Percentiles rank a stretch among this genome's conserved stretches.
phyloP scores from a whole-genome alignment of 2,888 invertebrate species.

The Rotaria macrura region DNA sequence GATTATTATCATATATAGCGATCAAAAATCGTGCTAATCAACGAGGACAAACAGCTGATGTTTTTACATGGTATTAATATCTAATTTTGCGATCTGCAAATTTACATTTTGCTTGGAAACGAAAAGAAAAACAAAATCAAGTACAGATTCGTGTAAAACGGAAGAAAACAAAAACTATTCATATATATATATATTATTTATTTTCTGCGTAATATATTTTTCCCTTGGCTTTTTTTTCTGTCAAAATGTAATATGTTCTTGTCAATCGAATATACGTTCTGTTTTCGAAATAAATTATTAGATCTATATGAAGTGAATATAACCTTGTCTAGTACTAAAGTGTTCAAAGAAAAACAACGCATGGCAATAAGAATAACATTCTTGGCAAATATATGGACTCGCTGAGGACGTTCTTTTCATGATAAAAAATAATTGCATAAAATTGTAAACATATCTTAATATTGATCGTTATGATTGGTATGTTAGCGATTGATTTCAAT shows the following conservation, averaged over 20 bases:
- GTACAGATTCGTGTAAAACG: too few relatives aligned
- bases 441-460: too few relatives aligned
- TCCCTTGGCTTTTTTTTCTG: not conserved
- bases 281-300: not conserved
- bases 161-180: not conserved
- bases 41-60: not conserved
- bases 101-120: not conserved
- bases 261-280: not conserved
- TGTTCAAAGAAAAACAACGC: too few relatives aligned
- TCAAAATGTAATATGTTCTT: not conserved
- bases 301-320: not conserved
- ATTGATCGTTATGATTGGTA: too few relatives aligned
- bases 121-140: not conserved
- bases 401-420: too few relatives aligned
- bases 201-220: not conserved
- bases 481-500: too few relatives aligned
- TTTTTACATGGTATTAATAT: not conserved
- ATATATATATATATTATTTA: not conserved
- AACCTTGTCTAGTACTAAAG: too few relatives aligned
- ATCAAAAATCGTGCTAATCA: constrained; percentile 24
- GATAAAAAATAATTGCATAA: too few relatives aligned
- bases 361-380: too few relatives aligned
- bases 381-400: too few relatives aligned
- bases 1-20: constrained; percentile 28
- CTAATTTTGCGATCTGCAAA: not conserved